Conservation (phyloP, 2,888 invertebrate genomes). For the Junonia oenone region DNA sequence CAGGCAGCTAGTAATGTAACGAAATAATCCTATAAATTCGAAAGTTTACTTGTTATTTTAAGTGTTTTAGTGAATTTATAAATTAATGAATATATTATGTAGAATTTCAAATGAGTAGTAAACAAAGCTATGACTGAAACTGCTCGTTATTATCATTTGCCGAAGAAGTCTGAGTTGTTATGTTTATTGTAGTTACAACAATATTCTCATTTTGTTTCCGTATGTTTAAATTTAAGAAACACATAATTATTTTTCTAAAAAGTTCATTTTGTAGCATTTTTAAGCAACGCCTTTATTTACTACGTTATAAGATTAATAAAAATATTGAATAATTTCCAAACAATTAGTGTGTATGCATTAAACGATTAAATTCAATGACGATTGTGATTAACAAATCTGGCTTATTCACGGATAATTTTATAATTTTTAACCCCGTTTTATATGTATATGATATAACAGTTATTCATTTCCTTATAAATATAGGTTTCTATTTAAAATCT, state of each 20-base stretch:
- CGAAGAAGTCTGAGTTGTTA: conserved; percentile 54
- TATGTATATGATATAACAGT: background rate
- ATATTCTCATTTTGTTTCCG: conserved; percentile 41
- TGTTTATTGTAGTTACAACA: conserved; percentile 42
- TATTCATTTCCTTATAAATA: too few species aligned
- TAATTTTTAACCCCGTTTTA: background rate
- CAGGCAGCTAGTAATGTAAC: conserved; percentile 59
- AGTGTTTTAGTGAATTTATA: conserved; percentile 30
- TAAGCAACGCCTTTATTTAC: background rate
- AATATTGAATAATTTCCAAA: background rate
- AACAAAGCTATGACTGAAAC: conserved; percentile 53
- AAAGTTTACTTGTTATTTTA: conserved; percentile 31
- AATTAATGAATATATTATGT: conserved; percentile 31
- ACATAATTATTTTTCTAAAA: background rate
- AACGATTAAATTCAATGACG: conserved; percentile 15
- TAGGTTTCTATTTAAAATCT: background rate
- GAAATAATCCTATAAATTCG: conserved; percentile 23
- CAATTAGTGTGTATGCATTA: background rate
- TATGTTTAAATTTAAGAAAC: conserved; percentile 17
- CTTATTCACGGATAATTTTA: too few species aligned
- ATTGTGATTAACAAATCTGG: background rate
- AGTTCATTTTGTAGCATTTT: background rate
- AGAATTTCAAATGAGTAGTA: conserved; percentile 41
- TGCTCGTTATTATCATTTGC: conserved; percentile 46
- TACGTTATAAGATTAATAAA: background rate